A percentile compares a stretch with the other conserved stretches of the same genome.
Conservation (phyloP, 2,113 vertebrate species). For the Sus scrofa region DNA sequence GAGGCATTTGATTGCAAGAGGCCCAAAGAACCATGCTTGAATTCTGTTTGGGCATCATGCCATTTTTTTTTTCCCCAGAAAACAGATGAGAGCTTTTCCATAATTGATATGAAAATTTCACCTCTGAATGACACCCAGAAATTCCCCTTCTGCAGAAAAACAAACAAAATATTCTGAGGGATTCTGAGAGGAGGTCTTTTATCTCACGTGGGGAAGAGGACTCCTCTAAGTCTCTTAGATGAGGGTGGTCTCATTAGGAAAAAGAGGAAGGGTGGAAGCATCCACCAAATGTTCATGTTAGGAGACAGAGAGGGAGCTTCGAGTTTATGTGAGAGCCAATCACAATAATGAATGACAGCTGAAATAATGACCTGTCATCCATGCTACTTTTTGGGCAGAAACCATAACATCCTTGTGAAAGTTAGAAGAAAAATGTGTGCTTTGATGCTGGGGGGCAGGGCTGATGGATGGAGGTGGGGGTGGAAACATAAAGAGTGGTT, state of each 20-base stretch:
- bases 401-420: slow-evolving; percentile 1
- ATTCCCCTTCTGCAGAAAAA: not conserved
- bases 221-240: not conserved
- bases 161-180: not conserved
- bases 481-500: not conserved
- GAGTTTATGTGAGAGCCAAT: rapidly evolving
- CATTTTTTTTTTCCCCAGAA: not conserved
- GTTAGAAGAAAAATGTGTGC: slow-evolving; percentile 50
- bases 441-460: not conserved
- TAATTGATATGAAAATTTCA: not conserved
- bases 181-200: not conserved
- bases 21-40: not conserved
- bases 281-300: not conserved
- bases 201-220: not conserved
- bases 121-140: not conserved
- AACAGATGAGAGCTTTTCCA: not conserved
- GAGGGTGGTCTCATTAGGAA: not conserved
- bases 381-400: not conserved
- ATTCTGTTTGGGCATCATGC: not conserved
- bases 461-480: not conserved
- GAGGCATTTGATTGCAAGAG: not conserved
- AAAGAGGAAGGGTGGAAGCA: not conserved
- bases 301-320: not conserved
- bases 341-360: not conserved
- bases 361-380: not conserved